Evolutionary conservation across 2,888 invertebrate species (phyloP), one percentile per base, ranked within the genome.

Genomic region (Trichogramma dendrolimi): DNA sequence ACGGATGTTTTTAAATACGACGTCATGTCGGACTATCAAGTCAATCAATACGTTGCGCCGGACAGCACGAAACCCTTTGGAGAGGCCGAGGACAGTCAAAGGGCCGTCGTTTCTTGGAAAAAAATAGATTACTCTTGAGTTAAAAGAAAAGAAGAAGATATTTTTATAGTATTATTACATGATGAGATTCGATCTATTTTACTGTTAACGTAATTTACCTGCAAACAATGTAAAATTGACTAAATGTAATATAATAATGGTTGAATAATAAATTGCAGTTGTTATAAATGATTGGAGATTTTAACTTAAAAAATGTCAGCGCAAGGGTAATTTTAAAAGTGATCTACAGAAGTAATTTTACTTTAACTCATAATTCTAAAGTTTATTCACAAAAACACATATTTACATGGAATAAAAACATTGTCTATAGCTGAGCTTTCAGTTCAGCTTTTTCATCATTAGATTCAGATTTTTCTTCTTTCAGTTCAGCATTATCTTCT

Each of bases 91-190:
- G 90, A 92, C 71, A 83, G 86, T 40, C 90, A 92, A 81, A 80
- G 87, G 71, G 91, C 88, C 0, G 80, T 91, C 59, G 90, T 91
- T 3, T 90, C 90, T 70, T 92, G 92, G 89, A 92, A 91, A 79
- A 80, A 82, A 51, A 74, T 82, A 55, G 38, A 56, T 49, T 70
- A 67, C 68, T 61, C 55, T 62, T 53, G 54, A 62, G 14, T 60
- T 48, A 52, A 47, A 48, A 42, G 50, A 51, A 43, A 51, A 54
- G 52, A 51, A 11, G 47, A 60, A 46, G 11, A 46, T 27, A 5
- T 51, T 39, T 49, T 49, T 5, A 14, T 11, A 49, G 8, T 14
- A 49, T 46, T n/a, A 11, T 46, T 10, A 46, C 10, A 46, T n/a
- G 46, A 46, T 46, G 46, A 27, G 27, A 27, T 27, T 27, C 27